Evolutionary conservation across 2,113 vertebrate genomes (phyloP).

Genomic region (Holacanthus passer): DNA sequence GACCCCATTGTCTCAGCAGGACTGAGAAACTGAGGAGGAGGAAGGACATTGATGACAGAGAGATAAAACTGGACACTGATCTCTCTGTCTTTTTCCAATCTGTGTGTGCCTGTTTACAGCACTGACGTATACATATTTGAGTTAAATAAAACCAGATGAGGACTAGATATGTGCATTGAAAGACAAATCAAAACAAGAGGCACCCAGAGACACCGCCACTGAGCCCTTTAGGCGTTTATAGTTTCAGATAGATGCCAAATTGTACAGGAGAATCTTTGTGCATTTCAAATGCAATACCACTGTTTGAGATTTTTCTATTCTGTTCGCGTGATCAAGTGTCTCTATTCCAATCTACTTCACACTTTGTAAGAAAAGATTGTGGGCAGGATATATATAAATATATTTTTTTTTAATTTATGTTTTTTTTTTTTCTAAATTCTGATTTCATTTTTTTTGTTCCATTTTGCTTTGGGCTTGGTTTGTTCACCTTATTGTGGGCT

Average conservation of each 20-base stretch:
- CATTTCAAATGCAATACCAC: slow-evolving; percentile 98
- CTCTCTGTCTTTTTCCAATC: slow-evolving; percentile 86
- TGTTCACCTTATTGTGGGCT: slow-evolving; percentile 78
- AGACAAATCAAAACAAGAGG: slow-evolving; percentile 59
- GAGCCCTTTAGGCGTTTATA: slow-evolving; percentile 96
- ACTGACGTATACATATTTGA: slow-evolving; percentile 91
- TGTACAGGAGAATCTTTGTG: slow-evolving; percentile 94
- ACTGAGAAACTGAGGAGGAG: slow-evolving; percentile 92
- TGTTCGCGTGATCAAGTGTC: slow-evolving; percentile 96
- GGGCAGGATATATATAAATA: too few relatives aligned
- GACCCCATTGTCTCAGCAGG: slow-evolving; percentile 94
- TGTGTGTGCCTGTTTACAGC: slow-evolving; percentile 99
- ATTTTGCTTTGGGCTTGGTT: slow-evolving; percentile 25
- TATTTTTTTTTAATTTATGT: slow-evolving; percentile 43
- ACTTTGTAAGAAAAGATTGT: slow-evolving; percentile 90
- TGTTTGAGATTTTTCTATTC: slow-evolving; percentile 98
- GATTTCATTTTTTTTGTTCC: slow-evolving; percentile 22
- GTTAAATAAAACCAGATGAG: slow-evolving; percentile 64
- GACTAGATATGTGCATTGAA: slow-evolving; percentile 61
- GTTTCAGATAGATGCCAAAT: slow-evolving; percentile 92
- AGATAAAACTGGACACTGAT: slow-evolving; percentile 19
- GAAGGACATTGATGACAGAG: slow-evolving; percentile 59
- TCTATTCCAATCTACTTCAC: slow-evolving; percentile 87
- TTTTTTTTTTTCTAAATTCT: background rate
- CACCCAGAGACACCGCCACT: slow-evolving; percentile 83